phyloP scores from a whole-genome alignment of 2,113 vertebrate genomes.

The Atlantisia rogersi region DNA sequence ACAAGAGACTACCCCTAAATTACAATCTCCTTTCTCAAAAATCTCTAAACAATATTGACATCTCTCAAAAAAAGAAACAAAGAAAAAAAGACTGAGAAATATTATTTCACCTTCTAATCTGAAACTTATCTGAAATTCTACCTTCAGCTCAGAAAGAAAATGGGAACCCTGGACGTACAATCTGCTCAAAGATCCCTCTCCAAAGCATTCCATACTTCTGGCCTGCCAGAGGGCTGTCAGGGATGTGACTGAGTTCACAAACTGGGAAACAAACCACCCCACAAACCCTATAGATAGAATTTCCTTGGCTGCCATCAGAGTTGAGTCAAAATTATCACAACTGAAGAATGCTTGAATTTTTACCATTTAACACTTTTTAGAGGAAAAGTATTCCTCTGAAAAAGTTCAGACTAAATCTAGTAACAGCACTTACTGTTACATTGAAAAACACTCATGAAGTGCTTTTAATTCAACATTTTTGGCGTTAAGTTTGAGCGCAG shows the following conservation, averaged over 20 bases:
- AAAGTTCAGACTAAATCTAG: background rate
- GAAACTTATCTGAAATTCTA: background rate
- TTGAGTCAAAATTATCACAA: background rate
- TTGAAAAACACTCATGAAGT: background rate
- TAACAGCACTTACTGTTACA: background rate
- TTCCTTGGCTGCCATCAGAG: background rate
- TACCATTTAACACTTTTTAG: background rate
- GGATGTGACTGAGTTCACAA: background rate
- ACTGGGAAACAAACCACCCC: background rate
- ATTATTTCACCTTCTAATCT: background rate
- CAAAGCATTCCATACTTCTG: background rate
- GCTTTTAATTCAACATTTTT: background rate
- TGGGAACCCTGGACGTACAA: background rate
- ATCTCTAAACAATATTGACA: background rate
- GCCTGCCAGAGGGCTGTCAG: background rate
- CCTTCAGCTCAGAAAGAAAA: background rate
- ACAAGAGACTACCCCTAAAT: background rate
- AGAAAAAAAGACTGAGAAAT: background rate
- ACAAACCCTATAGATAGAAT: background rate
- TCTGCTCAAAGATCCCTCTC: background rate
- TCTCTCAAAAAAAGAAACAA: background rate
- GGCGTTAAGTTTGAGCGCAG: background rate
- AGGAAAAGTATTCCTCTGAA: background rate
- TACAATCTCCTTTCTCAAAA: background rate
- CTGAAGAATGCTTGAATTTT: background rate